These are phyloP conservation scores for Albula goreensis DNA, from an alignment of 2,113 vertebrate species.

Conservation along the genomic window DNA sequence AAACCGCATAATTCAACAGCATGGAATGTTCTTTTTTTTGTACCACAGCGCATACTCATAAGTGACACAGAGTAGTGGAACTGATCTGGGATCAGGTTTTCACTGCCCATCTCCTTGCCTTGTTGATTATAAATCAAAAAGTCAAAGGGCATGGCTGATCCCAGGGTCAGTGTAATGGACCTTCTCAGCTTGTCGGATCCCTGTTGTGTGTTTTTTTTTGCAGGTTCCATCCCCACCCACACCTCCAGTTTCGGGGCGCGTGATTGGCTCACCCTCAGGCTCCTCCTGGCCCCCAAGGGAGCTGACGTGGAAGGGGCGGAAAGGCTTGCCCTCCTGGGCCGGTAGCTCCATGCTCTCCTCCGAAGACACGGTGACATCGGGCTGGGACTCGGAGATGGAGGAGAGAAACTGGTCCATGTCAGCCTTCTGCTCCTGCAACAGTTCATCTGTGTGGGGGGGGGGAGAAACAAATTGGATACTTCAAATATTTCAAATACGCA, in stretches of 20 bases:
- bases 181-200: not conserved
- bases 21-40: not conserved
- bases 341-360: constrained; percentile 87
- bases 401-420: constrained; percentile 95
- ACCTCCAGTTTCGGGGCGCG: not conserved
- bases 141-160: too few species aligned
- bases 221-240: not conserved
- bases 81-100: too few species aligned
- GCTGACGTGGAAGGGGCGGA: constrained; percentile 87
- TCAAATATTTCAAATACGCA: too few species aligned
- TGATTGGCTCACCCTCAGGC: constrained; percentile 79
- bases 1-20: not conserved
- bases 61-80: too few species aligned
- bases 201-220: not conserved
- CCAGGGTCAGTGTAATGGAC: not conserved
- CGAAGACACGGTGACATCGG: constrained; percentile 86
- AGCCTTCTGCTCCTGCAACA: constrained; percentile 90
- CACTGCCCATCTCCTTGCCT: too few species aligned
- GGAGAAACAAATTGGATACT: not conserved
- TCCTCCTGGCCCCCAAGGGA: constrained; percentile 82
- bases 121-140: too few species aligned
- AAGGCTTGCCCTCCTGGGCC: constrained; percentile 76
- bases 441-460: constrained; percentile 74
- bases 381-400: constrained; percentile 87
- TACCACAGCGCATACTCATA: too few species aligned